A percentile compares a stretch with the other conserved stretches of the same genome.
Conservation (phyloP, 2,888 invertebrate species). For the Byasa hedistus region DNA sequence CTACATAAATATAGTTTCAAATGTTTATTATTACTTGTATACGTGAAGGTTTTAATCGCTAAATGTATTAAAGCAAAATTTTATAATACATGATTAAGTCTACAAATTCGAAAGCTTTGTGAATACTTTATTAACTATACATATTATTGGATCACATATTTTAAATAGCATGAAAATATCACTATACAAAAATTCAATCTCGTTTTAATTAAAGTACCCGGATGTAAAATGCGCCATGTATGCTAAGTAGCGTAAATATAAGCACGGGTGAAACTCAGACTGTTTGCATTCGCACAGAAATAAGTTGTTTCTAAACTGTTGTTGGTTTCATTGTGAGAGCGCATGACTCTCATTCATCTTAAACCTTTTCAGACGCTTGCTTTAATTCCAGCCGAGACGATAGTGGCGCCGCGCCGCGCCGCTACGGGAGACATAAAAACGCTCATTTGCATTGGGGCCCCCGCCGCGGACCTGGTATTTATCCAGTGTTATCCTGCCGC, state of each 20-base stretch:
- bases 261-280: constrained; percentile 58
- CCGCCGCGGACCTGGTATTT: constrained; percentile 59
- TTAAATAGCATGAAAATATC: not conserved
- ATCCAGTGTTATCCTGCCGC: constrained; percentile 65
- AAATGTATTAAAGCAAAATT: not conserved
- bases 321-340: constrained; percentile 68
- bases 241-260: constrained; percentile 29
- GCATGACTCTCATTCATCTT: constrained; percentile 68
- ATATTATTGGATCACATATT: too few relatives aligned
- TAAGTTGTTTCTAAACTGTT: constrained; percentile 71
- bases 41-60: not conserved
- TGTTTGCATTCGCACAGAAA: constrained; percentile 65
- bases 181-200: not conserved
- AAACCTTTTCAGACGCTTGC: constrained; percentile 70
- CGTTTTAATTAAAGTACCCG: constrained; percentile 4
- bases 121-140: too few relatives aligned
- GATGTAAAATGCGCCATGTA: constrained; percentile 11
- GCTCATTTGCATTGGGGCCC: constrained; percentile 71
- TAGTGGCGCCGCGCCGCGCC: constrained; percentile 48
- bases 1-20: constrained; percentile 34
- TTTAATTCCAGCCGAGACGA: constrained; percentile 68
- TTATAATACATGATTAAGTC: too few relatives aligned
- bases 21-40: constrained; percentile 23
- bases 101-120: too few relatives aligned
- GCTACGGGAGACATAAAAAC: constrained; percentile 62